Percentiles rank a stretch among this genome's conserved stretches.
phyloP scores from a whole-genome alignment of 2,113 vertebrate species.

The Myrmecobius fasciatus region DNA sequence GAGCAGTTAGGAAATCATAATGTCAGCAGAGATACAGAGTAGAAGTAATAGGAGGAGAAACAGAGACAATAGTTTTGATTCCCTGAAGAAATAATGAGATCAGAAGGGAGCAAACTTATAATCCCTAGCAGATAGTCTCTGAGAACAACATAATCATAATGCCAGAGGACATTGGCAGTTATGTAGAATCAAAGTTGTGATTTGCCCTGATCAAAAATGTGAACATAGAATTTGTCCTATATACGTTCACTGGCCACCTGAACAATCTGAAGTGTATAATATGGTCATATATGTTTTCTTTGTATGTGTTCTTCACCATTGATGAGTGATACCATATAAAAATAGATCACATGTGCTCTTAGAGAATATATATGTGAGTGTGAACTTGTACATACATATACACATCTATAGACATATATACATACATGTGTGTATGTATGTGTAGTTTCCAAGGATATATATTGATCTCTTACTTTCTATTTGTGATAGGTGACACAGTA shows the following conservation, averaged over 20 bases:
- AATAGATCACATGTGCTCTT: too few relatives aligned
- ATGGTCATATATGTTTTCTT: background rate
- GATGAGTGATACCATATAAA: too few relatives aligned
- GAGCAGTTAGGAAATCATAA: background rate
- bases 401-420: too few relatives aligned
- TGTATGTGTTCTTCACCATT: background rate
- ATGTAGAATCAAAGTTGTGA: background rate
- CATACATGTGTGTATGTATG: too few relatives aligned
- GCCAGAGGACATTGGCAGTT: background rate
- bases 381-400: too few relatives aligned
- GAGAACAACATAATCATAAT: background rate
- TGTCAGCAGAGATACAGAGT: background rate
- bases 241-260: background rate
- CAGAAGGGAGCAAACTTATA: background rate
- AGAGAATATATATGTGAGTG: too few relatives aligned
- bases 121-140: background rate
- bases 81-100: background rate
- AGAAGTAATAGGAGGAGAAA: background rate
- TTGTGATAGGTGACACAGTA: background rate
- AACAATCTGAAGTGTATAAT: background rate
- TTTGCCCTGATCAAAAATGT: background rate
- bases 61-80: background rate
- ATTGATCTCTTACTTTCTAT: background rate
- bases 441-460: background rate
- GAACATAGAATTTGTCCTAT: background rate